Percentiles rank a stretch among this genome's conserved stretches.
Conservation (phyloP, 2,888 invertebrate species). For the Agelastica alni region DNA sequence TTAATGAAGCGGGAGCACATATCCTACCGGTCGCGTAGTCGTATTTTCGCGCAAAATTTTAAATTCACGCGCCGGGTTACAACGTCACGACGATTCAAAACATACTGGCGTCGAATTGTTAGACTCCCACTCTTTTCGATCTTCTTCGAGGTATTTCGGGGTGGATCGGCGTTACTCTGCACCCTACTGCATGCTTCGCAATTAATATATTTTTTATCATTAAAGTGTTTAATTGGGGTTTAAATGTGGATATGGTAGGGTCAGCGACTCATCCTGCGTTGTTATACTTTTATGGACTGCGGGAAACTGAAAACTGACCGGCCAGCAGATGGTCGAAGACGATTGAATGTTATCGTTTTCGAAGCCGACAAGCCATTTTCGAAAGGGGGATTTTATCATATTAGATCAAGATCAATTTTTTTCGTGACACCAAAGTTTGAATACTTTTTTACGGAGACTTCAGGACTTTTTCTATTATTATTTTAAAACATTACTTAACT, state of each 20-base stretch:
- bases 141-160: constrained; percentile 44
- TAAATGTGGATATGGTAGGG: constrained; percentile 42
- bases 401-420: too few species aligned
- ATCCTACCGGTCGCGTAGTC: not conserved
- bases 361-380: constrained; percentile 1
- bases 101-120: constrained; percentile 41
- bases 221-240: constrained; percentile 55
- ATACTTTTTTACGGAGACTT: too few species aligned
- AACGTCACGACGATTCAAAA: constrained; percentile 42
- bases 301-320: constrained; percentile 2
- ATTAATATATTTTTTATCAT: constrained; percentile 56
- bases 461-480: too few species aligned
- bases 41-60: constrained; percentile 31
- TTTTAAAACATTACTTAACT: too few species aligned
- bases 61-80: constrained; percentile 21
- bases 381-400: too few species aligned
- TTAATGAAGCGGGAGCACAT: not conserved
- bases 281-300: constrained; percentile 7
- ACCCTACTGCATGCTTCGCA: constrained; percentile 54
- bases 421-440: too few species aligned
- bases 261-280: constrained; percentile 20
- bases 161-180: constrained; percentile 48
- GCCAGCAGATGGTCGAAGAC: constrained; percentile 3
- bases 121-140: constrained; percentile 43
- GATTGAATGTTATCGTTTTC: not conserved